These are phyloP conservation scores for Noctua janthe DNA, from an alignment of 2,888 invertebrate species.

Conservation along the genomic window DNA sequence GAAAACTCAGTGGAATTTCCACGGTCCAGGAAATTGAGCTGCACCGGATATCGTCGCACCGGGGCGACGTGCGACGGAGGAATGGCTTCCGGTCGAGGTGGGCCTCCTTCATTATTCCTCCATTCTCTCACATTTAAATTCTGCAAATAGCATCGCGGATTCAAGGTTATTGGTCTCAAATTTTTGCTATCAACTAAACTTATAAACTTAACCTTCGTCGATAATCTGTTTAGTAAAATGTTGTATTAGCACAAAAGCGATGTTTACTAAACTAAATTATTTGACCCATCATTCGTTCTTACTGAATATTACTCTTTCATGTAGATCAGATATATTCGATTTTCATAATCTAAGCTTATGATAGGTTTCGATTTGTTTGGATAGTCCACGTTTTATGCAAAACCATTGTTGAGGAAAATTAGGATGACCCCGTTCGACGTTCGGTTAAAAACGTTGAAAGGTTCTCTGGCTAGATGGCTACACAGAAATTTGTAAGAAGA, in stretches of 20 bases:
- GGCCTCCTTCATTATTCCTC: constrained; percentile 83
- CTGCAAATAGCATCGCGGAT: constrained; percentile 48
- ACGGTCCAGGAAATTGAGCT: constrained; percentile 88
- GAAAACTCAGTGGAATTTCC: constrained; percentile 81
- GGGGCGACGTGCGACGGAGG: constrained; percentile 86
- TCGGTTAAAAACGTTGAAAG: constrained; percentile 32
- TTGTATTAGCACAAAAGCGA: neutral
- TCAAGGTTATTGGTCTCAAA: constrained; percentile 23
- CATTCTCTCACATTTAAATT: constrained; percentile 78
- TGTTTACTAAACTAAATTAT: neutral
- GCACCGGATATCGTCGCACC: constrained; percentile 89
- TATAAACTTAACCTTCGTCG: neutral
- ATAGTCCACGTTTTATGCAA: constrained; percentile 25
- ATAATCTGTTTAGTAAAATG: neutral
- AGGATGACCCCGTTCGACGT: constrained; percentile 20
- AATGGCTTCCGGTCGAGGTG: constrained; percentile 86
- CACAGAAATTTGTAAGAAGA: constrained; percentile 12
- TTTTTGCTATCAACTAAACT: constrained; percentile 21
- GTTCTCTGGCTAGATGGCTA: constrained; percentile 18
- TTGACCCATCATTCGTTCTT: neutral
- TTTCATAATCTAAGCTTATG: constrained; percentile 14
- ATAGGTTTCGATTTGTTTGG: constrained; percentile 42
- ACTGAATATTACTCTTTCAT: neutral
- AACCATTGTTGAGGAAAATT: constrained; percentile 58
- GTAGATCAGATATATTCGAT: constrained; percentile 19